These are phyloP conservation scores for Temnothorax longispinosus DNA, from an alignment of 1,140 invertebrate species.

Conservation along the genomic window DNA sequence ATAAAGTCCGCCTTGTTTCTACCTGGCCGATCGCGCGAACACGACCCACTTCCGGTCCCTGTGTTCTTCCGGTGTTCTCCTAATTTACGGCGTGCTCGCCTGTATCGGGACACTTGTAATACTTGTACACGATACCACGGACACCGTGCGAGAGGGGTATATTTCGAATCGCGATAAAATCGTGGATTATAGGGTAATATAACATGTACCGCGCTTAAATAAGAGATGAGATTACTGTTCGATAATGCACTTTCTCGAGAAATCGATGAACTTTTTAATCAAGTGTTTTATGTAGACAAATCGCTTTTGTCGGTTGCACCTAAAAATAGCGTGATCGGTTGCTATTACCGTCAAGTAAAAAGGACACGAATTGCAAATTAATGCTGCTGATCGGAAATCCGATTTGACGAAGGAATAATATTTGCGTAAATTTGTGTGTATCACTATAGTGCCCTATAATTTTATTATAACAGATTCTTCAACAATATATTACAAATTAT, in stretches of 20 bases:
- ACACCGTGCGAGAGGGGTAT: background rate
- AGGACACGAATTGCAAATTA: background rate
- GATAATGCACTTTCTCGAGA: background rate
- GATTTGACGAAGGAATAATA: background rate
- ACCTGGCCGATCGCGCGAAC: conserved; percentile 41
- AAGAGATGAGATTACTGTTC: background rate
- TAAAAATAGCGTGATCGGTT: background rate
- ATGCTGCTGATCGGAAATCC: background rate
- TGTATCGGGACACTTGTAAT: conserved; percentile 34
- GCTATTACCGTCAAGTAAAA: background rate
- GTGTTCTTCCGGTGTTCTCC: conserved; percentile 27
- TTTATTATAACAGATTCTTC: background rate
- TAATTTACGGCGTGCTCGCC: conserved; percentile 17
- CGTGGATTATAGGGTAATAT: conserved; percentile 2
- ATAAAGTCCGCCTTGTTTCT: conserved; percentile 20
- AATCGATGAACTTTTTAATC: conserved; percentile 4
- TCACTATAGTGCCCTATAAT: background rate
- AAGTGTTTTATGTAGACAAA: background rate
- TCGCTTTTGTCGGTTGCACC: background rate
- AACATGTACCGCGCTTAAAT: background rate
- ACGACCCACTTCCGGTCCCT: conserved; percentile 22
- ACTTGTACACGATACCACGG: conserved; percentile 21
- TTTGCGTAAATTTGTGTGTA: background rate
- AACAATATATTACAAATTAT: background rate
- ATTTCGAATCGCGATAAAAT: conserved; percentile 40